phyloP scores from a whole-genome alignment of 1,140 invertebrate species.

The Copidosoma floridanum region DNA sequence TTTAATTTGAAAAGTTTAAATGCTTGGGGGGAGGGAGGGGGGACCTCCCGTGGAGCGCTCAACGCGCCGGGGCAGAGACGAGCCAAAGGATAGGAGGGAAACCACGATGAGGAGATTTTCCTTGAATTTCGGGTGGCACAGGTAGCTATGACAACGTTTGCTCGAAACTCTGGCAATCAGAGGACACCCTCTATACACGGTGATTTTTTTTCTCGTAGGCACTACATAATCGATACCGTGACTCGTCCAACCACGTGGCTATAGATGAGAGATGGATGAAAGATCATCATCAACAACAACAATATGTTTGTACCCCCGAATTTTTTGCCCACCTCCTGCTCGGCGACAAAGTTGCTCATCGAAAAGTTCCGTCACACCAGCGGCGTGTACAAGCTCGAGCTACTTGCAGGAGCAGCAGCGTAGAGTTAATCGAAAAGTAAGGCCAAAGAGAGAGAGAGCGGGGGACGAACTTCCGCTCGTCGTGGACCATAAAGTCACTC shows the following conservation, averaged over 20 bases:
- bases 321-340: constrained; percentile 12
- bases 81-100: constrained; percentile 6
- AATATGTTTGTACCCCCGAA: constrained; percentile 7
- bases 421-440: constrained; percentile 26
- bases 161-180: neutral
- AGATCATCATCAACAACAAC: no score
- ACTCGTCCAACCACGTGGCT: no score
- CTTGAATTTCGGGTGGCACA: no score
- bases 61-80: neutral
- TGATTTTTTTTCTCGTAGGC: no score
- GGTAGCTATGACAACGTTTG: no score
- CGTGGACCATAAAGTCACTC: constrained; percentile 18
- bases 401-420: neutral
- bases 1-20: constrained; percentile 53
- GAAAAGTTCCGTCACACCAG: constrained; percentile 14
- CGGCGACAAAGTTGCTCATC: constrained; percentile 21
- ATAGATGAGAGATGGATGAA: no score
- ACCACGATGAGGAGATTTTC: constrained; percentile 36
- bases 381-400: neutral
- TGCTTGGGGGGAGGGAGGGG: constrained; percentile 14
- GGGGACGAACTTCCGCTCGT: constrained; percentile 7
- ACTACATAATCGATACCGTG: no score
- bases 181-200: neutral
- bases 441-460: neutral
- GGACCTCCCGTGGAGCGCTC: no score